These are phyloP conservation scores for Euura saliciscinereae DNA, from an alignment of 1,140 invertebrate genomes.

Conservation along the genomic window DNA sequence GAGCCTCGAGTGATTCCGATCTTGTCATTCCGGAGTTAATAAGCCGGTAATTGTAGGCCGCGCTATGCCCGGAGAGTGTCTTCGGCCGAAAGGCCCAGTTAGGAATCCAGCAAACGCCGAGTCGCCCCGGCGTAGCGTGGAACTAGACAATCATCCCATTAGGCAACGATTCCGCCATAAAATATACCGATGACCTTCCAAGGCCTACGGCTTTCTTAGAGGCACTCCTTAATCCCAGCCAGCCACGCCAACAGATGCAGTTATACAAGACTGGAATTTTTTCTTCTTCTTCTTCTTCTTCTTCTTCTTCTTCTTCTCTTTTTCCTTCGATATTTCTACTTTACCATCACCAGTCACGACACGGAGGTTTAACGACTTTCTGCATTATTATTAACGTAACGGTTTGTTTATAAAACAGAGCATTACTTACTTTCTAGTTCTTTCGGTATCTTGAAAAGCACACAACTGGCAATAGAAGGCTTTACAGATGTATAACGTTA, in stretches of 20 bases:
- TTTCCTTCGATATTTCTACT: too few relatives aligned
- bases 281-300: background rate
- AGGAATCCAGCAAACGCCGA: background rate
- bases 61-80: background rate
- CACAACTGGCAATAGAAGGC: too few relatives aligned
- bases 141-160: slow-evolving; percentile 1
- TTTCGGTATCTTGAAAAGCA: background rate
- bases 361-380: background rate
- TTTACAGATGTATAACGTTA: background rate
- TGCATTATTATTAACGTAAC: background rate
- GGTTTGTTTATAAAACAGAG: slow-evolving; percentile 1
- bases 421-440: background rate
- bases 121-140: background rate
- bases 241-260: background rate
- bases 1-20: background rate
- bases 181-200: background rate
- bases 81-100: background rate
- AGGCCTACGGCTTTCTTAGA: slow-evolving; percentile 1
- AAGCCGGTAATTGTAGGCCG: background rate
- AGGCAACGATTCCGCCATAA: slow-evolving; percentile 4
- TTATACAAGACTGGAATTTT: background rate
- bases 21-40: slow-evolving; percentile 5
- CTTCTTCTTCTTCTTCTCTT: too few relatives aligned
- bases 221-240: background rate
- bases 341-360: too few relatives aligned